Base-by-base conservation (phyloP, 2,888 invertebrate genomes). In the Tipula confusa region DNA sequence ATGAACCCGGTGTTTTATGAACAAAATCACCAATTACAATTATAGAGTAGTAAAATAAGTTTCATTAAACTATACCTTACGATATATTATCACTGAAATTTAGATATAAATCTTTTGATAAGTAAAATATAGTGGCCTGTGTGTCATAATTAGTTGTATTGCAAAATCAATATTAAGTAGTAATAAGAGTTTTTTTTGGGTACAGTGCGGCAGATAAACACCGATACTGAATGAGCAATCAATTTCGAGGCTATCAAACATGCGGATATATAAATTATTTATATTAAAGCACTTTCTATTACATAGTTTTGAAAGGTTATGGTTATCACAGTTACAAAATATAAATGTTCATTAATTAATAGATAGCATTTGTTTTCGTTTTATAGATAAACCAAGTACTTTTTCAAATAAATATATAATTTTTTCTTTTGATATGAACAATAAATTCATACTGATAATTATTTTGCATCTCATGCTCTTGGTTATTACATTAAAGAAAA, bases 331-430 rank as follows among this genome's bases (percentile, higher is more conserved):
- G 24, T 64, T 64, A 64, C 64, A 64, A 64, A 48, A 48, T 6
- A 64, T 43, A n/a, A n/a, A n/a, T n/a, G 43, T 43, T 43, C 43
- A 64, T 64, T 64, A 64, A 64, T 64, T 64, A n/a, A n/a, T n/a
- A n/a, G 24, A 64, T 64, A 9, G 24, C 7, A 64, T 24, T 64
- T 64, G 9, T 24, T 64, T 64, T 64, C 9, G 24, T 64, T 64
- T 24, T 18, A 24, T 64, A 64, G 64, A 64, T 64, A 24, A 64
- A 64, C 24, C 18, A 24, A 24, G 64, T 64, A 64, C 64, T 24
- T 64, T 24, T 24, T 64, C n/a, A n/a, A n/a, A n/a, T n/a, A n/a
- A n/a, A n/a, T n/a, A n/a, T n/a, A n/a, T n/a, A n/a, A n/a, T n/a
- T n/a, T n/a, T n/a, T n/a, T n/a, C n/a, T n/a, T n/a, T n/a, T n/a